These are phyloP conservation scores for Zalophus californianus DNA, from an alignment of 2,797 vertebrate species.

Conservation along the genomic window DNA sequence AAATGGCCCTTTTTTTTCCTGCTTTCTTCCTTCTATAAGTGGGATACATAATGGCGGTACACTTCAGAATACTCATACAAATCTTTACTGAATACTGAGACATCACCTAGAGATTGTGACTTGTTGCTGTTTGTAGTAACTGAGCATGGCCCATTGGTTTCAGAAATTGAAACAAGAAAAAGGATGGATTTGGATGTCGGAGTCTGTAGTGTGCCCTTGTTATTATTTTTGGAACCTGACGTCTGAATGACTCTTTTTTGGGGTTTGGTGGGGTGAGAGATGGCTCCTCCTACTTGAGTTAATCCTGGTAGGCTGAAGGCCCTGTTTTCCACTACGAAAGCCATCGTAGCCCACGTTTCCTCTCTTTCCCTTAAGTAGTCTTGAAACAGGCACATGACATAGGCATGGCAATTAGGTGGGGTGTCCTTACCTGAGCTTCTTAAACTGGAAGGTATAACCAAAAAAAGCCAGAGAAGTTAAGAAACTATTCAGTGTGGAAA, in stretches of 20 bases:
- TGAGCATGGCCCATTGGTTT: not conserved
- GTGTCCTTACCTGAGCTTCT: not conserved
- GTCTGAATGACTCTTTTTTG: not conserved
- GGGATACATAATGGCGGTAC: not conserved
- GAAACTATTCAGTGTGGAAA: not conserved
- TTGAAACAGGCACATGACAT: not conserved
- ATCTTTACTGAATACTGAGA: not conserved
- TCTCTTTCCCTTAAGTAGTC: slow-evolving; percentile 1
- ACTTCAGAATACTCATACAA: not conserved
- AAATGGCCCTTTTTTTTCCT: not conserved
- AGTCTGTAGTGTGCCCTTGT: not conserved
- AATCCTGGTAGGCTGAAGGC: not conserved
- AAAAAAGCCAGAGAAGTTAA: not conserved
- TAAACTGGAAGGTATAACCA: not conserved
- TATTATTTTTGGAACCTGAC: not conserved
- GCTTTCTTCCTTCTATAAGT: not conserved
- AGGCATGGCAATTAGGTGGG: not conserved
- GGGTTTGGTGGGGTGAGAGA: not conserved
- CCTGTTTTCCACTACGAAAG: not conserved
- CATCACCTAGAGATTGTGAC: not conserved
- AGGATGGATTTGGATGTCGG: not conserved
- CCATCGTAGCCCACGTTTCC: not conserved
- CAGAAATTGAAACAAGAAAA: slow-evolving; percentile 16
- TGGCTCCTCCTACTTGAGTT: not conserved
- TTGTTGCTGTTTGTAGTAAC: not conserved